Conservation (phyloP, 2,113 vertebrate species). For the Malurus elegans region DNA sequence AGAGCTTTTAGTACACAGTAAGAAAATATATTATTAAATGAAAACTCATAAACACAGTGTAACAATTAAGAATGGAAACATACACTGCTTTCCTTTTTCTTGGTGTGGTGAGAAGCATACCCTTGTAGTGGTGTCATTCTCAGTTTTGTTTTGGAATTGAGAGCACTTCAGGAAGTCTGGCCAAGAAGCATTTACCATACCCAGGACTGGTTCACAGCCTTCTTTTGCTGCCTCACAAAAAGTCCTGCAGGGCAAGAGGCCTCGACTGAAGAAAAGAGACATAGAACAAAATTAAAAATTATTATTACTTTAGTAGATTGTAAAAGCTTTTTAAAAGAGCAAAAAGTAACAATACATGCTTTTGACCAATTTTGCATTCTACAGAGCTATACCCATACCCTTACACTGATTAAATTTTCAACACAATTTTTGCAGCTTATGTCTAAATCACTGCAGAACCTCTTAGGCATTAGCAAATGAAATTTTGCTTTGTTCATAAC, state of each 20-base stretch:
- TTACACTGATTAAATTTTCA: neutral
- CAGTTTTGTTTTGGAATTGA: conserved; percentile 80
- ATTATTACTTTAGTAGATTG: neutral
- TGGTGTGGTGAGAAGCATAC: conserved; percentile 83
- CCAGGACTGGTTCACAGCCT: conserved; percentile 90
- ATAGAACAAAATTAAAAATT: conserved; percentile 3
- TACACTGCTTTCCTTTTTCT: conserved; percentile 81
- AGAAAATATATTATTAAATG: neutral
- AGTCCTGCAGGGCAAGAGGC: conserved; percentile 83
- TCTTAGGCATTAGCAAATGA: neutral
- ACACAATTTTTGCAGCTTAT: neutral
- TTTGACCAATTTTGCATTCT: neutral
- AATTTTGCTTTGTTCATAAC: neutral
- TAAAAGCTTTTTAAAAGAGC: neutral
- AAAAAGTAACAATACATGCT: neutral
- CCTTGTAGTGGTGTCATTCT: conserved; percentile 39
- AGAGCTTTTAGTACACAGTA: neutral
- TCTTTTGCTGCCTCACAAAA: conserved; percentile 92
- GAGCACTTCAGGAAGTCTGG: conserved; percentile 92
- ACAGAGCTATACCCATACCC: neutral
- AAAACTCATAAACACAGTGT: neutral
- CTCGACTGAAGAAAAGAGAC: conserved; percentile 49
- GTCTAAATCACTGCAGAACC: neutral
- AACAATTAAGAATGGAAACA: conserved; percentile 45
- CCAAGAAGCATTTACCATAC: conserved; percentile 93